Evolutionary conservation across 1,140 invertebrate species (phyloP).

Genomic region (Heliconius congener): DNA sequence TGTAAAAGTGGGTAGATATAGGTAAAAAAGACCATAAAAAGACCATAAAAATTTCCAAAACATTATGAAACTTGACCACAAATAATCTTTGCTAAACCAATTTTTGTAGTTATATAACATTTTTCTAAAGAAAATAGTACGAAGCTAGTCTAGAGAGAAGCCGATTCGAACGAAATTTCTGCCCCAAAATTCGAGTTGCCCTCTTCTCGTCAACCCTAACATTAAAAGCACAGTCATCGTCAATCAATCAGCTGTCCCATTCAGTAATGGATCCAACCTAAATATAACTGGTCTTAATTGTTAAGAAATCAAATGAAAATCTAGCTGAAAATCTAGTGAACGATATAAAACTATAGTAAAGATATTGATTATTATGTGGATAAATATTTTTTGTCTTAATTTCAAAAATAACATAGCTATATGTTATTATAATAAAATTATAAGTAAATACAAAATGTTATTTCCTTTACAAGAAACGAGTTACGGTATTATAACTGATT

Average conservation of each 20-base stretch:
- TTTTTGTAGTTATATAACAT: no score
- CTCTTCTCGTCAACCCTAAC: slow-evolving; percentile 9
- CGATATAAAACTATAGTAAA: no score
- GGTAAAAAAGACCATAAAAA: no score
- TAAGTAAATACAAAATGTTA: no score
- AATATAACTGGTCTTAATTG: slow-evolving; percentile 8
- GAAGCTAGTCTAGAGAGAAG: neutral
- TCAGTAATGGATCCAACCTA: slow-evolving; percentile 17
- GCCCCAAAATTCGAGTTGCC: neutral
- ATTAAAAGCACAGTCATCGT: slow-evolving; percentile 12
- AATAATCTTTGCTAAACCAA: no score
- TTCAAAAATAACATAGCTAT: no score
- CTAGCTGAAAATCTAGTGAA: neutral
- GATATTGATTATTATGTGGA: neutral
- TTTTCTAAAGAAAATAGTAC: neutral
- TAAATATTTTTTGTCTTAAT: neutral
- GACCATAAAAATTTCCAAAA: no score
- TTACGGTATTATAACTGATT: no score
- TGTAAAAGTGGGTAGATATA: no score
- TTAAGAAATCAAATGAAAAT: neutral
- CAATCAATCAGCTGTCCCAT: slow-evolving; percentile 22
- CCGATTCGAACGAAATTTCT: neutral
- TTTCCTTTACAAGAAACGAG: no score
- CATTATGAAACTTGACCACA: no score
- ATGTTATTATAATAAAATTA: no score